Conservation (phyloP, 2,797 vertebrate species). For the Gambusia yucatana region DNA sequence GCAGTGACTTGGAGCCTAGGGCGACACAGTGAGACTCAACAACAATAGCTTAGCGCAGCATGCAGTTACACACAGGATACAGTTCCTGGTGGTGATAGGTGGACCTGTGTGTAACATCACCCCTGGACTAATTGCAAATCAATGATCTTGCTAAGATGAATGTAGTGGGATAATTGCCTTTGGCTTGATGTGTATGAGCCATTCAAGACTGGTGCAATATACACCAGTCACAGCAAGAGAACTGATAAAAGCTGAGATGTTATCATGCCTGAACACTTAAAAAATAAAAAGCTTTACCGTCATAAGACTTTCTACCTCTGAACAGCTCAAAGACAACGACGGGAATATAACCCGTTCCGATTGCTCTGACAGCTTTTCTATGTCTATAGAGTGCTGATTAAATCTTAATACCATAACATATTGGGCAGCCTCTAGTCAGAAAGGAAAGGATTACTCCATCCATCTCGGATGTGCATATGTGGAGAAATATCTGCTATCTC, state of each 20-base stretch:
- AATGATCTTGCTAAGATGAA: slow-evolving; percentile 64
- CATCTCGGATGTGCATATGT: slow-evolving; percentile 46
- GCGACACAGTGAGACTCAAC: slow-evolving; percentile 50
- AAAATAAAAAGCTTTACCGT: slow-evolving; percentile 7
- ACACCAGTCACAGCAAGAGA: slow-evolving; percentile 55
- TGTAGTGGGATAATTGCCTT: slow-evolving; percentile 55
- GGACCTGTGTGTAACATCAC: slow-evolving; percentile 53
- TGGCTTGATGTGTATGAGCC: slow-evolving; percentile 49
- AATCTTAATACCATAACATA: slow-evolving; percentile 64
- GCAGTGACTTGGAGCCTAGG: slow-evolving; percentile 48
- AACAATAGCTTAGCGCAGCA: slow-evolving; percentile 48
- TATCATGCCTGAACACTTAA: slow-evolving; percentile 42
- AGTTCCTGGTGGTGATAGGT: slow-evolving; percentile 54
- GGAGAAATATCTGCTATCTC: slow-evolving; percentile 39
- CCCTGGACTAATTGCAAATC: slow-evolving; percentile 76
- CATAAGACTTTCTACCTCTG: slow-evolving; percentile 25
- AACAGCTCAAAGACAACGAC: slow-evolving; percentile 29
- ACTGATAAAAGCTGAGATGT: slow-evolving; percentile 53
- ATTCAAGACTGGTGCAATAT: slow-evolving; percentile 53
- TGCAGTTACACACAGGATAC: slow-evolving; percentile 29
- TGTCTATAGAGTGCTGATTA: slow-evolving; percentile 61
- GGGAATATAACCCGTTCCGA: slow-evolving; percentile 43
- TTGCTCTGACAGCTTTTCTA: slow-evolving; percentile 39
- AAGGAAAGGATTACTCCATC: slow-evolving; percentile 43
- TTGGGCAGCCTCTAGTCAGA: slow-evolving; percentile 48